These are phyloP conservation scores for Toxotes lorentzi DNA, from an alignment of 2,797 vertebrate species.

Conservation along the genomic window DNA sequence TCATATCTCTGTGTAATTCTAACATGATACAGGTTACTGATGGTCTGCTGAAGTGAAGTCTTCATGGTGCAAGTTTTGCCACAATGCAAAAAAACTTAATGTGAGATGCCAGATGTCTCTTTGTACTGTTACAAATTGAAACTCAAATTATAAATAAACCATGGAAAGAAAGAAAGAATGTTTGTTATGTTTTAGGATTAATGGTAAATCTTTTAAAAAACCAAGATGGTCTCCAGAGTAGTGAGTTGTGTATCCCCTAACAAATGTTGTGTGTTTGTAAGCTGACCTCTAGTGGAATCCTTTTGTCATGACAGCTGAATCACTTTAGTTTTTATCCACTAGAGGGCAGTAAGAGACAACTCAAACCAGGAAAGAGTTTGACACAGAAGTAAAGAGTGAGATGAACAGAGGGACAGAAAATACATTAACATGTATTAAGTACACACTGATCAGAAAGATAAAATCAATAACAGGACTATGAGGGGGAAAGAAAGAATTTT, in stretches of 20 bases:
- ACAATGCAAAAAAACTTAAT: too few species aligned
- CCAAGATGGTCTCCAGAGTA: too few species aligned
- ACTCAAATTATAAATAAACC: too few species aligned
- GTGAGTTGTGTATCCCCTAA: not conserved
- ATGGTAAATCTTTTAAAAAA: not conserved
- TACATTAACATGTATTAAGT: not conserved
- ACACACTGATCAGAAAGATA: not conserved
- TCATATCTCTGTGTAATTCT: too few species aligned
- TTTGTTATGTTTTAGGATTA: not conserved
- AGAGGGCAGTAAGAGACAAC: conserved; percentile 69
- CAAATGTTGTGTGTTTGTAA: not conserved
- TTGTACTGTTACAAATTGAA: too few species aligned
- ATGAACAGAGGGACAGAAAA: not conserved
- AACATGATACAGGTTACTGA: too few species aligned
- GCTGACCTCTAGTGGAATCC: conserved; percentile 56
- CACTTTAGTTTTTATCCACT: conserved; percentile 31
- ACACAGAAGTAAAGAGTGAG: not conserved
- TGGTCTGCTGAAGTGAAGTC: too few species aligned
- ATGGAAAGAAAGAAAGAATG: not conserved
- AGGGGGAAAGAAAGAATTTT: not conserved
- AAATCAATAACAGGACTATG: not conserved
- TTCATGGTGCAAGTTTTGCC: too few species aligned
- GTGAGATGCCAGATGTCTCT: too few species aligned
- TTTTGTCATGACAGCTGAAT: not conserved
- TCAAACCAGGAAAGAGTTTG: not conserved